These are phyloP conservation scores for Manis javanica DNA, from an alignment of 2,797 vertebrate genomes.

Conservation along the genomic window DNA sequence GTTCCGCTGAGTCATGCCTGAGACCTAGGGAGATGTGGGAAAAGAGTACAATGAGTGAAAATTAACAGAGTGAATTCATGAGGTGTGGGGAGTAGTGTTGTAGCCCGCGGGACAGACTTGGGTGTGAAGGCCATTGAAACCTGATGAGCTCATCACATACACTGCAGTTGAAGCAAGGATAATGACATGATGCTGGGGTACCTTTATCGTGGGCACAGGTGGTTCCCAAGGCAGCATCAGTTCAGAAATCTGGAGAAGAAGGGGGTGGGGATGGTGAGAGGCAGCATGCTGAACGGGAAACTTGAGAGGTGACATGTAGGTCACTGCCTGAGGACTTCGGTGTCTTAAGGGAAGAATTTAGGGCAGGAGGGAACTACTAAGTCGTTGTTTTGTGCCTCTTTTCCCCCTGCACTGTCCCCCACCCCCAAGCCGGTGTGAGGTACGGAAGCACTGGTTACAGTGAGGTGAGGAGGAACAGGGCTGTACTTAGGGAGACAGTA, in stretches of 20 bases:
- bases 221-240: not conserved
- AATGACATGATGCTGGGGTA: too few species aligned
- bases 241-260: not conserved
- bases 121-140: too few species aligned
- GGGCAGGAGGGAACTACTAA: not conserved
- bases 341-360: not conserved
- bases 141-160: accelerated
- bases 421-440: not conserved
- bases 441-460: not conserved
- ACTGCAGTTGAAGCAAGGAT: not conserved
- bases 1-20: not conserved
- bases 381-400: not conserved
- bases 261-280: not conserved
- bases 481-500: not conserved
- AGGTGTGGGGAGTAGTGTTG: not conserved
- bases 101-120: not conserved
- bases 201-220: not conserved
- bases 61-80: not conserved
- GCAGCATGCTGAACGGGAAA: accelerated
- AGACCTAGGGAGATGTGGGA: not conserved
- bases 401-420: accelerated
- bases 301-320: not conserved
- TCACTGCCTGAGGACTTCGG: not conserved
- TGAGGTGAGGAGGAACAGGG: not conserved
- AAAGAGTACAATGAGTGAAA: not conserved